Conservation (phyloP, 2,888 invertebrate genomes). For the Frankliniella fusca region DNA sequence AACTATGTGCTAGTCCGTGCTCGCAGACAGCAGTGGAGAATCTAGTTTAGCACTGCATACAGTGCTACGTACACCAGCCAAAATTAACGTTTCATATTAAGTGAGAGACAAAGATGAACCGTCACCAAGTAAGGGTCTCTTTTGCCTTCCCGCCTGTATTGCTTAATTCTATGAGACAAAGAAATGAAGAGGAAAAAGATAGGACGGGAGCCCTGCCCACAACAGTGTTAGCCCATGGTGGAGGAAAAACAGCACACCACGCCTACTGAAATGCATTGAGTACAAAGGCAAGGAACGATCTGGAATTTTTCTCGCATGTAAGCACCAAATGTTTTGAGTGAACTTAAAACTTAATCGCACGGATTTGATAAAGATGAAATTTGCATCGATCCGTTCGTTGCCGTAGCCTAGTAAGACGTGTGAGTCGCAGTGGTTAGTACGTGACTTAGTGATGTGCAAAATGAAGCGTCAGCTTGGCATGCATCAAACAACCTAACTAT, state of each 20-base stretch:
- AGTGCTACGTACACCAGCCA: too few relatives aligned
- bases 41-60: too few relatives aligned
- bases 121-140: too few relatives aligned
- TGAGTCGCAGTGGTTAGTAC: background rate
- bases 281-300: background rate
- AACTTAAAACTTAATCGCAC: background rate
- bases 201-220: conserved; percentile 12
- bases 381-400: background rate
- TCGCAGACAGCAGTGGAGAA: too few relatives aligned
- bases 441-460: conserved; percentile 4
- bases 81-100: background rate
- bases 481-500: conserved; percentile 10
- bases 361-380: background rate
- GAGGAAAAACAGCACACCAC: background rate
- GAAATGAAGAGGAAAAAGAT: background rate
- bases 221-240: conserved; percentile 5
- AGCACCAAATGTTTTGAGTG: background rate
- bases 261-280: background rate
- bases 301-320: background rate
- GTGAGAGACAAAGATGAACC: background rate
- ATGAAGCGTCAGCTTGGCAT: conserved; percentile 3
- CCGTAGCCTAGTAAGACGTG: background rate
- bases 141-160: too few relatives aligned
- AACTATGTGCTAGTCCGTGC: too few relatives aligned
- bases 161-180: too few relatives aligned